These are phyloP conservation scores for Clarias macrocephalus DNA, from an alignment of 2,113 vertebrate genomes.

Conservation along the genomic window DNA sequence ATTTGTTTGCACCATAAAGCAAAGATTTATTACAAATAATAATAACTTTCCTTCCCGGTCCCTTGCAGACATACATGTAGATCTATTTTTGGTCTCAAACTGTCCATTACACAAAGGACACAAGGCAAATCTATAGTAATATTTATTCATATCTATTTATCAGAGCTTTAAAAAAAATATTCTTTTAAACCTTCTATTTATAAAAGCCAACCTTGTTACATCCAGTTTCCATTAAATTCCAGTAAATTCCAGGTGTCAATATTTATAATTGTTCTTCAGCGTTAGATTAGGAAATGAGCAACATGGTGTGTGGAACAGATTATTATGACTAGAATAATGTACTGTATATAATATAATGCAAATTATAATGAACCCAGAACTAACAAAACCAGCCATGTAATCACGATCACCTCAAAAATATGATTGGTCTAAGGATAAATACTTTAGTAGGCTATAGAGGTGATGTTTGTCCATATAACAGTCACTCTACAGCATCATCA, in stretches of 20 bases:
- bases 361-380: not conserved
- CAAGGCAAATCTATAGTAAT: not conserved
- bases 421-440: not conserved
- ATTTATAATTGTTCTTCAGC: not conserved
- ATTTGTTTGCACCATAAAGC: not conserved
- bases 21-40: not conserved
- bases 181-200: not conserved
- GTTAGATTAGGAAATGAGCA: not conserved
- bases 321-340: not conserved
- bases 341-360: too few species aligned
- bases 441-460: not conserved
- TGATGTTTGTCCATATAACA: not conserved
- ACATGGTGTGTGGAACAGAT: not conserved
- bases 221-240: not conserved
- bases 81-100: not conserved
- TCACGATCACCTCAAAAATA: not conserved
- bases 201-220: not conserved
- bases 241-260: not conserved
- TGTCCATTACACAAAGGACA: not conserved
- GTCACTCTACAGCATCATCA: not conserved
- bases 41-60: not conserved
- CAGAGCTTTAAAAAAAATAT: not conserved
- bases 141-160: not conserved
- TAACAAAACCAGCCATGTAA: not conserved
- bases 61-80: not conserved